Base-by-base conservation (phyloP, 2,113 vertebrate species). In the Pandion haliaetus region DNA sequence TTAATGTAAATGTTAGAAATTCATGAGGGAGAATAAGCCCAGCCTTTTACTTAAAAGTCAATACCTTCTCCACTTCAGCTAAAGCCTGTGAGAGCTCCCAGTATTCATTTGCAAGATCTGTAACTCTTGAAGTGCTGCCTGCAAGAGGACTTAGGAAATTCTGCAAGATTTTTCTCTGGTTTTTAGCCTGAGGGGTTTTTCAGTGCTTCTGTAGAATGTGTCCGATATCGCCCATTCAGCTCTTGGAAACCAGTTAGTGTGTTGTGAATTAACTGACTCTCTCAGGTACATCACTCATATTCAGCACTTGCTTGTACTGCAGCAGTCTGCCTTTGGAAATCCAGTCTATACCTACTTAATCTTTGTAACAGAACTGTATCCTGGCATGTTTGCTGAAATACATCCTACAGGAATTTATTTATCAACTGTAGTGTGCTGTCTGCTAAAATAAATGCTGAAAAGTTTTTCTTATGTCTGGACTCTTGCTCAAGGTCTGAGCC, bases 1-100 rank as follows among this genome's bases (percentile, higher is more conserved):
- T 95, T 95, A 91, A 94, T 82, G 81, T 93, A 95, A 97, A 97
- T 95, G 95, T 91, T 89, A 95, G 81, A 50, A 49, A 82, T 90
- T 57, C 86, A 80, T 78, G 26, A 8, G 66, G 65, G 92, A 83
- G 84, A 82, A 77, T 38, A 70, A 90, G 66, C 23, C 65, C 70
- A 95, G 82, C 38, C 36, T 94, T 86, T 74, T 71, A 59, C 57
- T 76, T 82, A 42, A 58, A 83, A 93, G 84, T 87, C 92, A 95
- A 6, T 86, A 54, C 38, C 15, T 90, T 70, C 80, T 59, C 38
- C 80, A 67, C 72, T 59, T 92, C 32, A 89, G 9, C 65, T 62
- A 12, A 66, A 76, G 54, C 86, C 91, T 69, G 34, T 7, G 73
- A 91, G 93, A 76, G 54, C 73, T 85, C 49, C 57, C 5, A 5